Base-by-base conservation (phyloP, 2,113 vertebrate genomes). In the Austrofundulus limnaeus region DNA sequence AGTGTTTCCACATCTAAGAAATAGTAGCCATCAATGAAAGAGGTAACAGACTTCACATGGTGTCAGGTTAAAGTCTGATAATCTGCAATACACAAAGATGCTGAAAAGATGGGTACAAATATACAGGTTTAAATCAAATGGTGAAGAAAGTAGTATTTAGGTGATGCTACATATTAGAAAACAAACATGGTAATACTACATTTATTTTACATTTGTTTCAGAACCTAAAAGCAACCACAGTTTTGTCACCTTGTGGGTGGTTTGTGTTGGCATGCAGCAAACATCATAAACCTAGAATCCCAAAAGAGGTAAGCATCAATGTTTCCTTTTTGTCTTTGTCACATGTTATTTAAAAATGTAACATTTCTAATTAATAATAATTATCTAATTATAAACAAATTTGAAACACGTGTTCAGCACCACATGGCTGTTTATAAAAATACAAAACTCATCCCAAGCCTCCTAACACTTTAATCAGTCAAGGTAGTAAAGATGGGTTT, bases 261-360 rank as follows among this genome's bases (percentile, higher is more conserved):
- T 78, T 77, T 45, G 47, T 86, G n/a, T 68, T 78, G 1, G 65
- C 74, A 48, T 82, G 92, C 20, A 89, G 70, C 64, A 90, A 76
- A 58, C 90, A 91, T 31, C 82, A 74, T 20, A 91, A 70, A 85
- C 20, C 89, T 60, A 91, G 89, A 56, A 72, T 93, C 58, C 77
- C 88, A 21, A 45, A 43, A 53, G 84, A 91, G 90, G 92, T 92
- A 61, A 57, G 38, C 50, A 48, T 39, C 2, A 0, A 4, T 31
- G 50, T 31, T n/a, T 28, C 16, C 25, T 4, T 7, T 28, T 9
- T 13, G 1, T 50, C 11, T 37, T 16, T 37, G 16, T 43, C n/a
- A 5, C n/a, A 46, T 46, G 43, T 10, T 8, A 17, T 46, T 46
- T n/a, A n/a, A n/a, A n/a, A n/a, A n/a, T n/a, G n/a, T n/a, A n/a